These are phyloP conservation scores for Diploptera punctata DNA, from an alignment of 2,888 invertebrate genomes.

Conservation along the genomic window DNA sequence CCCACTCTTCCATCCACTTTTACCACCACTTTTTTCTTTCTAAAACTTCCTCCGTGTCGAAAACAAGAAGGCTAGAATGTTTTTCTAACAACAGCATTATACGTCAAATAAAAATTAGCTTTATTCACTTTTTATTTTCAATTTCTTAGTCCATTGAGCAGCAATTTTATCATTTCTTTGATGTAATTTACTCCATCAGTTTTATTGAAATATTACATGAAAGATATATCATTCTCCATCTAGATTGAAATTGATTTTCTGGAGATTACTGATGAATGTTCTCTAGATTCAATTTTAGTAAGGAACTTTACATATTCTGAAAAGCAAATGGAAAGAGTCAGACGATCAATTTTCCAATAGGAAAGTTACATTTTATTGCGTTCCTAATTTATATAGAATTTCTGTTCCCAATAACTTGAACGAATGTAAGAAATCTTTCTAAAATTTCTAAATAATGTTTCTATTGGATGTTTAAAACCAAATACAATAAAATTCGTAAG, in stretches of 20 bases:
- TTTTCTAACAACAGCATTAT: background rate
- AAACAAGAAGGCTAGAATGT: background rate
- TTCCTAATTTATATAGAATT: constrained; percentile 6
- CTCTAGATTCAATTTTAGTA: background rate
- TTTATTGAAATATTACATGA: background rate
- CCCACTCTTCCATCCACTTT: no score
- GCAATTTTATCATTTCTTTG: background rate
- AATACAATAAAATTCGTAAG: no score
- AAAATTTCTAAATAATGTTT: no score
- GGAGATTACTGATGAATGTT: no score
- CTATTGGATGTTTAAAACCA: no score
- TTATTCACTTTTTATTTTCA: constrained; percentile 3
- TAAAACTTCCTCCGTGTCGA: constrained; percentile 26
- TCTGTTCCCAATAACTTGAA: constrained; percentile 6
- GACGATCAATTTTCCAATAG: constrained; percentile 20
- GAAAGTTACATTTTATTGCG: constrained; percentile 8
- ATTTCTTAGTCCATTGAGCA: background rate
- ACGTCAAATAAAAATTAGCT: constrained; percentile 2
- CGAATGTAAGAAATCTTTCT: no score
- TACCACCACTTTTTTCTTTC: background rate
- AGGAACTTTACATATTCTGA: constrained; percentile 5
- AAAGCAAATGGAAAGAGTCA: background rate
- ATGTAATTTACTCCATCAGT: background rate
- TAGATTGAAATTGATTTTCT: background rate
- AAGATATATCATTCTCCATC: background rate